Base-by-base conservation (phyloP, 2,113 vertebrate genomes). In the Lonchura striata region DNA sequence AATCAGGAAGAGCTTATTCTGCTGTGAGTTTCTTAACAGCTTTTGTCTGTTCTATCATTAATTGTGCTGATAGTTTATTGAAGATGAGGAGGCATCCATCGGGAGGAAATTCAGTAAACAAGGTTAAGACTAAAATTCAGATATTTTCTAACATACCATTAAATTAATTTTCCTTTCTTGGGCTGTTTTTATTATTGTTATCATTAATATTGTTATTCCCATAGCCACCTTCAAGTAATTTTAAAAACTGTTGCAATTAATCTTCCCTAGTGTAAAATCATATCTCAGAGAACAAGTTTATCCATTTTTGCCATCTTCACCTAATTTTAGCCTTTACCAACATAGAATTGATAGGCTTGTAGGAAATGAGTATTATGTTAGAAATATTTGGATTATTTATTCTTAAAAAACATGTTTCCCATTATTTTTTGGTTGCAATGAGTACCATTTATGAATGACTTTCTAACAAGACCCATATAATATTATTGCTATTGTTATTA, bases 201-300 rank as follows among this genome's bases (percentile, higher is more conserved):
- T 4, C 27, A 31, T 57, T 65, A 27, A 33, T 65, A 31, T n/a
- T 53, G 10, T 68, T 65, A 61, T 56, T 65, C 3, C 13, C 11
- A 69, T 24, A 69, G 44, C 27, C 22, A 91, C 28, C 14, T 91
- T 70, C 33, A 53, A 59, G 66, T 77, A 88, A 59, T 96, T 97
- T 94, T 81, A 49, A 93, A 96, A 96, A 74, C 14, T 39, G 13
- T 15, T 93, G 53, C 56, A 59, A 21, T 44, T 9, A 72, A 76
- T 89, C 60, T 95, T 94, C 64, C 65, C 21, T 61, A 30, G 82
- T 95, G 74, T 69, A 93, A 86, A 96, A 74, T 39, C 46, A 1
- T 71, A 50, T 46, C 50, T 63, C 61, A 69, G 20, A 28, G 22
- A 82, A 84, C 27, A 92, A 69, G n/a, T 92, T 96, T 82, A 93